Evolutionary conservation across 2,113 vertebrate species (phyloP).

Genomic region (Hemibagrus wyckioides): DNA sequence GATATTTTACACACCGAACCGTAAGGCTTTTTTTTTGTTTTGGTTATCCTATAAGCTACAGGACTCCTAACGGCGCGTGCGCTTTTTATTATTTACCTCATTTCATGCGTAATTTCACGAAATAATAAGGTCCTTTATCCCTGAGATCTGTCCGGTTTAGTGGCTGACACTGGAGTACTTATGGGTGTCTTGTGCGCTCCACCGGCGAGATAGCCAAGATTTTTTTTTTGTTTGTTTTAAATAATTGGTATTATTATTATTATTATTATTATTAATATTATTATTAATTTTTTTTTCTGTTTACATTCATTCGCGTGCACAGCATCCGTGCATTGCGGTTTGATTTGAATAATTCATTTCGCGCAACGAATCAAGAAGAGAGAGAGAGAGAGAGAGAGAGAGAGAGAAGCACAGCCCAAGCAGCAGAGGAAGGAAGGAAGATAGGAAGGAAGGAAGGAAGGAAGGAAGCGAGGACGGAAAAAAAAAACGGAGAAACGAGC

Average conservation of each 20-base stretch:
- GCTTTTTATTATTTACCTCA: not conserved
- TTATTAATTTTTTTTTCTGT: not conserved
- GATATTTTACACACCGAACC: slow-evolving; percentile 45
- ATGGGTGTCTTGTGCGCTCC: slow-evolving; percentile 47
- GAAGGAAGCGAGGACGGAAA: slow-evolving; percentile 52
- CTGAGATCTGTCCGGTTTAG: not conserved
- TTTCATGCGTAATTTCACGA: not conserved
- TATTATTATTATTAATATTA: not conserved
- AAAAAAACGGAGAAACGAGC: slow-evolving; percentile 49
- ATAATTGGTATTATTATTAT: not conserved
- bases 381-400: slow-evolving; percentile 21
- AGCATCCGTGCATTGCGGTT: slow-evolving; percentile 40
- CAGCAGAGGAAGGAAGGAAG: slow-evolving; percentile 62
- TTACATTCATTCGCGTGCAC: slow-evolving; percentile 21
- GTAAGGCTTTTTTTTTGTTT: too few species aligned
- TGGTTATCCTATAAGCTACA: not conserved
- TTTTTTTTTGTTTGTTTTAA: slow-evolving; percentile 13
- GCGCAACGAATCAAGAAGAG: slow-evolving; percentile 23
- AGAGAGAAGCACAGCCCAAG: slow-evolving; percentile 47
- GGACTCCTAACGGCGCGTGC: not conserved
- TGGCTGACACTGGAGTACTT: slow-evolving; percentile 27
- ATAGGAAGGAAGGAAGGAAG: slow-evolving; percentile 60
- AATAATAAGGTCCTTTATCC: not conserved
- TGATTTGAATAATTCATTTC: slow-evolving; percentile 51
- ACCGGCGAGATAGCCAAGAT: slow-evolving; percentile 50